Conservation (phyloP, 2,113 vertebrate genomes). For the Struthio camelus region DNA sequence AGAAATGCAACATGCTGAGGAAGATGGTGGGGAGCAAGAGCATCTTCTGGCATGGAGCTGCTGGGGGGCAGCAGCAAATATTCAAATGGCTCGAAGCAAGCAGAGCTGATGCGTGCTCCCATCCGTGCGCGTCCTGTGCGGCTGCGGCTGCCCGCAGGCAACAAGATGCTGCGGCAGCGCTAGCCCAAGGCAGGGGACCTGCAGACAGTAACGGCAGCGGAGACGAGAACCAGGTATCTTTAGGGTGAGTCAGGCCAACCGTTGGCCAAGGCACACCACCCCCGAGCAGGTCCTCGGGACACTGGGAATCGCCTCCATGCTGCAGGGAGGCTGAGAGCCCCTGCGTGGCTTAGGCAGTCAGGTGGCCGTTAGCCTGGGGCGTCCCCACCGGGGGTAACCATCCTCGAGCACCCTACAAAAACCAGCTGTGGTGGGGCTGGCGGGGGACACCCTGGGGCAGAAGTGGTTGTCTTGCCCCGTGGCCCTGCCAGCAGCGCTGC, state of each 20-base stretch:
- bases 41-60: background rate
- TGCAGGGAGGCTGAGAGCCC: too few species aligned
- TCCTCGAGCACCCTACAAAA: too few species aligned
- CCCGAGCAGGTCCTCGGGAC: too few species aligned
- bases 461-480: too few species aligned
- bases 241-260: background rate
- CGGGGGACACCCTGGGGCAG: too few species aligned
- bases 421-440: too few species aligned
- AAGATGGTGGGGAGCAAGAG: background rate
- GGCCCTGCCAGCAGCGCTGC: too few species aligned
- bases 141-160: background rate
- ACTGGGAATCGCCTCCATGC: background rate
- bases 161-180: background rate
- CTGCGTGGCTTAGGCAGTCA: too few species aligned
- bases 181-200: background rate
- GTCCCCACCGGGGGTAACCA: too few species aligned
- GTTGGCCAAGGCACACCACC: too few species aligned
- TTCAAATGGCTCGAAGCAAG: background rate
- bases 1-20: fast-evolving
- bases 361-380: too few species aligned
- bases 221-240: background rate
- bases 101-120: background rate
- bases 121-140: too few species aligned
- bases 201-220: background rate
- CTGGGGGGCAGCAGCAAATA: background rate